Base-by-base conservation (phyloP, 1,140 invertebrate species). In the Monomorium pharaonis region DNA sequence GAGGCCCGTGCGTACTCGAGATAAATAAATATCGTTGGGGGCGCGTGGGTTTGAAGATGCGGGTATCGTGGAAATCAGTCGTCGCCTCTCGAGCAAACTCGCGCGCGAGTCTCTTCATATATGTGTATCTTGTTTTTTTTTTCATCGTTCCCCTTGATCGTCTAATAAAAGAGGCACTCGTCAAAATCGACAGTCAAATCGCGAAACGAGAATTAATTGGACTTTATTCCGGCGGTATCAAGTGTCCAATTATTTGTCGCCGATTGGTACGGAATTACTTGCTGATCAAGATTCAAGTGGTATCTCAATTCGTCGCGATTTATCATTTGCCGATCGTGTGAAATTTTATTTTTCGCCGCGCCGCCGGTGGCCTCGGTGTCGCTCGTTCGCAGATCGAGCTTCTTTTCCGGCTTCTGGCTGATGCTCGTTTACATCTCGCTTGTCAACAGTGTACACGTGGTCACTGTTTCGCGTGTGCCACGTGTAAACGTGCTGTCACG, bases 11-110 rank as follows among this genome's bases (percentile, higher is more conserved):
- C 51, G 70, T 80, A 91, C 90, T 90, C 88, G 89, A 89, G 88
- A 90, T 91, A 91, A 91, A 91, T 91, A 91, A 91, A 91, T 76
- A 77, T 58, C 85, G 81, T 76, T 75, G 70, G 75, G 49, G 85
- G 86, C n/a, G 37, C 37, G 37, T 72, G 69, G 76, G 54, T 80
- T 56, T 37, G 37, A 5, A 56, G 69, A 91, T 91, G 89, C 89
- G 89, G 89, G 89, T 85, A 90, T 78, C 70, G 63, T 90, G 76
- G 78, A 86, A 86, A 77, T 89, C 84, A 81, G 62, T 42, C 51
- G 44, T 33, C 30, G 75, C 56, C 86, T 86, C 85, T 90, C 84
- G 81, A 88, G 77, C 85, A 76, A 90, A 90, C 86, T 90, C 86
- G 65, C 84, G 84, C 62, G 51, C 65, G 83, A 37, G n/a, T n/a